Conservation (phyloP, 2,113 vertebrate genomes). For the Melanotaenia duboulayi region DNA sequence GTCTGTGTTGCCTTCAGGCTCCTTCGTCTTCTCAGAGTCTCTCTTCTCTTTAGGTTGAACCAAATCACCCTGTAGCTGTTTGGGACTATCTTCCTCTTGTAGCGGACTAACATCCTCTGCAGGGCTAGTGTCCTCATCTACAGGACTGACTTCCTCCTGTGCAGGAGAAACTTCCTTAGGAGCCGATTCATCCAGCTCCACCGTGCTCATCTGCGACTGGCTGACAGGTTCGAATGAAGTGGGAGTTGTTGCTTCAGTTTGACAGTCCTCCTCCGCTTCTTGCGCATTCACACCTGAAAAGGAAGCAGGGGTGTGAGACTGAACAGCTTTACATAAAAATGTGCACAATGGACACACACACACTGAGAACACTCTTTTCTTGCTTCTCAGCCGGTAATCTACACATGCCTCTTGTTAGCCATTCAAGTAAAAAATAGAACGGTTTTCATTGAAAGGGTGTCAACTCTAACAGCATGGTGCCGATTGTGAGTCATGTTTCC, state of each 20-base stretch:
- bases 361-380: not conserved
- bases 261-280: conserved; percentile 66
- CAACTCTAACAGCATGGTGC: conserved; percentile 63
- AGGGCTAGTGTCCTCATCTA: conserved; percentile 29
- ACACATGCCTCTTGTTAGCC: conserved; percentile 41
- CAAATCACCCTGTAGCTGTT: conserved; percentile 9
- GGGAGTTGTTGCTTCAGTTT: conserved; percentile 65
- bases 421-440: conserved; percentile 66
- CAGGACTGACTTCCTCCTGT: conserved; percentile 33
- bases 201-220: conserved; percentile 74
- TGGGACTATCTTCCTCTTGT: conserved; percentile 34
- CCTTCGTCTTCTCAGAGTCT: conserved; percentile 58
- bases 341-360: conserved; percentile 8
- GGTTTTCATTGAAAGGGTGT: conserved; percentile 60
- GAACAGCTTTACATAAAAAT: conserved; percentile 16
- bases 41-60: conserved; percentile 31
- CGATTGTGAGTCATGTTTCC: conserved; percentile 69
- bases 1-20: conserved; percentile 57
- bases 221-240: conserved; percentile 51
- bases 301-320: conserved; percentile 36
- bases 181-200: conserved; percentile 74
- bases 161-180: conserved; percentile 21
- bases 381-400: conserved; percentile 34
- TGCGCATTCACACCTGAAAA: conserved; percentile 70
- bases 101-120: conserved; percentile 22